Conservation (phyloP, 2,888 invertebrate genomes). For the Labia minor region DNA sequence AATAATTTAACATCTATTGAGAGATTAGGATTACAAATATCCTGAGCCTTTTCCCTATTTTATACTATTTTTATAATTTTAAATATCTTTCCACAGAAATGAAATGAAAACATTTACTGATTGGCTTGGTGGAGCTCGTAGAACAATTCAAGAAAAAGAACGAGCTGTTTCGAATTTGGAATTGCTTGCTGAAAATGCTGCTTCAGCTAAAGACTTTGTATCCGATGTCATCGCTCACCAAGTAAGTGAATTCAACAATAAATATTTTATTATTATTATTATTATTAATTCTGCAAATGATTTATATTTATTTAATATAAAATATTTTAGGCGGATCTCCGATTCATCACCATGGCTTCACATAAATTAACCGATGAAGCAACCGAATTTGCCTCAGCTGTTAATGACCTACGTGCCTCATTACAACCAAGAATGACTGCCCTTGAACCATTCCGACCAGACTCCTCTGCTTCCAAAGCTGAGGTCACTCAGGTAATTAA, state of each 20-base stretch:
- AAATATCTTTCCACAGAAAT: conserved; percentile 26
- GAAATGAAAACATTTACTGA: conserved; percentile 70
- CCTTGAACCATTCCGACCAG: not conserved
- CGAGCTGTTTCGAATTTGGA: conserved; percentile 66
- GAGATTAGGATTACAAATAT: too few relatives aligned
- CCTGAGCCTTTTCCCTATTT: too few relatives aligned
- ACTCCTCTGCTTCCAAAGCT: not conserved
- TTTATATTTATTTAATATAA: not conserved
- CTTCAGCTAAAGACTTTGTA: conserved; percentile 77
- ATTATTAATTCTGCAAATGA: too few relatives aligned
- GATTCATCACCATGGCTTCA: conserved; percentile 92
- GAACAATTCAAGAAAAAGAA: conserved; percentile 75
- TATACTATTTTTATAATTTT: too few relatives aligned
- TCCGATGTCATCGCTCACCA: conserved; percentile 92
- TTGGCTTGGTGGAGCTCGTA: conserved; percentile 74
- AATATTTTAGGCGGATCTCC: conserved; percentile 57
- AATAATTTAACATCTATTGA: too few relatives aligned
- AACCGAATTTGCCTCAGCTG: conserved; percentile 25
- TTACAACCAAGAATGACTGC: not conserved
- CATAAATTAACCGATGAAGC: conserved; percentile 94
- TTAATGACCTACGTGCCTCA: not conserved
- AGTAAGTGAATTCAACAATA: not conserved
- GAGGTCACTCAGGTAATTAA: not conserved
- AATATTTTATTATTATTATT: too few relatives aligned
- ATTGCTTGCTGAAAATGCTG: conserved; percentile 54